Evolutionary conservation across 2,797 vertebrate species (phyloP).

Genomic region (Gallirallus australis): DNA sequence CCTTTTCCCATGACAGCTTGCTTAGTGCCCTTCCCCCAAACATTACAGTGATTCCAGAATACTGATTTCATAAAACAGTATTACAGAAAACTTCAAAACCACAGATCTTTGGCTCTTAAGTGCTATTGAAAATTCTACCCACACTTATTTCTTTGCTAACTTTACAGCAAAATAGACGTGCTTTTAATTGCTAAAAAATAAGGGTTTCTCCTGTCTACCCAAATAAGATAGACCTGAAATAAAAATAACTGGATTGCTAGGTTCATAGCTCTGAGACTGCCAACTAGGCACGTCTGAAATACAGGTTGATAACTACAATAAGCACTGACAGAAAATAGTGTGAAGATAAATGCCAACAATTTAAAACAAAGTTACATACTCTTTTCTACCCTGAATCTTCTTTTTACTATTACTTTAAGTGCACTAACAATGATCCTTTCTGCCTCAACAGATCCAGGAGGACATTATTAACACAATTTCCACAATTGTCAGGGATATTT

Average conservation of each 20-base stretch:
- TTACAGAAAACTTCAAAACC: neutral
- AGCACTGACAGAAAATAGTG: neutral
- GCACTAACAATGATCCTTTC: neutral
- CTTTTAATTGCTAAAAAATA: neutral
- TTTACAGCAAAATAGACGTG: neutral
- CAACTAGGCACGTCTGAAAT: neutral
- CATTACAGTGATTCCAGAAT: neutral
- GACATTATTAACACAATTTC: neutral
- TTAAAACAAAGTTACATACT: neutral
- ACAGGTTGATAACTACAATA: neutral
- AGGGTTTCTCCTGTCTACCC: neutral
- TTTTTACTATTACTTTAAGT: neutral
- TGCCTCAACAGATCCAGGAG: neutral
- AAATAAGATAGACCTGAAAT: neutral
- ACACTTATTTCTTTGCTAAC: neutral
- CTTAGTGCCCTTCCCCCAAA: neutral
- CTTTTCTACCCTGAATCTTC: neutral
- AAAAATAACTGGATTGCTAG: neutral
- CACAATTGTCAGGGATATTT: neutral
- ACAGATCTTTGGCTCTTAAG: neutral
- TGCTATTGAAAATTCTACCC: neutral
- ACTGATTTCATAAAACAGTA: neutral
- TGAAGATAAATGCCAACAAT: neutral
- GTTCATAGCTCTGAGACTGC: neutral
- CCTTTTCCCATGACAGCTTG: neutral